A percentile compares a stretch with the other conserved stretches of the same genome.
Evolutionary conservation across 2,113 vertebrate species (phyloP).

Genomic region (Solea solea): DNA sequence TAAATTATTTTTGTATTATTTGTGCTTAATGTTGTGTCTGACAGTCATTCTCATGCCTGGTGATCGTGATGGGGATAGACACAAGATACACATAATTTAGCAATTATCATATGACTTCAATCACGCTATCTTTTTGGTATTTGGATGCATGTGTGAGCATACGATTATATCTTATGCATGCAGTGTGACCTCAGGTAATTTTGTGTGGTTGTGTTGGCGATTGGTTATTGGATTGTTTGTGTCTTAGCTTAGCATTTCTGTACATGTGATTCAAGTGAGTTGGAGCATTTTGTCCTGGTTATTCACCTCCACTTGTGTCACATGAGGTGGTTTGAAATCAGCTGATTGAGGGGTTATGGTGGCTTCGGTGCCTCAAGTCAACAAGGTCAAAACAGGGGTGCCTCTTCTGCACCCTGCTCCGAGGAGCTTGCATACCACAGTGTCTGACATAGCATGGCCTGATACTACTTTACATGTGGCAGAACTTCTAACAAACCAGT

Average conservation of each 20-base stretch:
- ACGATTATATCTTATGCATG: conserved; percentile 26
- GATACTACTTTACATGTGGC: conserved; percentile 5
- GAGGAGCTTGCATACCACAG: conserved; percentile 1
- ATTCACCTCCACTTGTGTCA: conserved; percentile 51
- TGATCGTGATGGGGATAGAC: conserved; percentile 55
- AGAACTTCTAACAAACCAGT: background rate
- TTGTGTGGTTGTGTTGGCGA: conserved; percentile 21
- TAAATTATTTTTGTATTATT: conserved; percentile 13
- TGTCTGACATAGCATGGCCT: background rate
- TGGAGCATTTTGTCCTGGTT: conserved; percentile 33
- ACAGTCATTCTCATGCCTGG: conserved; percentile 1
- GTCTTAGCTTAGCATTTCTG: conserved; percentile 17
- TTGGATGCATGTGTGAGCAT: conserved; percentile 10
- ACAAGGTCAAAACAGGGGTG: conserved; percentile 3
- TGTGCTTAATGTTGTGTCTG: conserved; percentile 19
- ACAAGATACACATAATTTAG: conserved; percentile 52
- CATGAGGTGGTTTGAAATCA: conserved; percentile 52
- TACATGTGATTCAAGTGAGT: conserved; percentile 20
- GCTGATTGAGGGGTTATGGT: background rate
- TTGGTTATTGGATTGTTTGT: conserved; percentile 17
- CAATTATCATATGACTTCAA: conserved; percentile 49
- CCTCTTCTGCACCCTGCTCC: conserved; percentile 24
- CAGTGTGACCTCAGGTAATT: conserved; percentile 26
- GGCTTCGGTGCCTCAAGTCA: conserved; percentile 11
- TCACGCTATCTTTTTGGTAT: conserved; percentile 32